Evolutionary conservation across 1,140 invertebrate genomes (phyloP).

Genomic region (Mizuhopecten yessoensis): DNA sequence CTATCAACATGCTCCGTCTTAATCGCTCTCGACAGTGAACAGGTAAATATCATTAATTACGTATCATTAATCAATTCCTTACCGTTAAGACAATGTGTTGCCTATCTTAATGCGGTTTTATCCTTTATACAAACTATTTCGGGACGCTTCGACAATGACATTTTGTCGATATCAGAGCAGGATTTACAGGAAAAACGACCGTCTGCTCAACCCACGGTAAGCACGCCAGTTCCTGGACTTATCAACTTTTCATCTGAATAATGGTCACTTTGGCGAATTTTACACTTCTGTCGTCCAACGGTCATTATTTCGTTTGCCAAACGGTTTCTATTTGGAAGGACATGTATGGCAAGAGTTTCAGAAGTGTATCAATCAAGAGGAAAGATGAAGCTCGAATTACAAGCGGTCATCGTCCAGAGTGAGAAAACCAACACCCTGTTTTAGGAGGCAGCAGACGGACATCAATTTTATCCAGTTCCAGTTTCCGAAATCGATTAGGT

Average conservation of each 20-base stretch:
- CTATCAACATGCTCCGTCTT: no score
- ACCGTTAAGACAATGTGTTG: no score
- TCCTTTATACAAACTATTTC: no score
- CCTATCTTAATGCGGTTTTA: no score
- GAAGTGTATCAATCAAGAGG: conserved; percentile 4
- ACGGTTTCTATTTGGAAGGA: conserved; percentile 15
- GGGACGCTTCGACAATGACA: neutral
- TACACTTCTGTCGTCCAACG: conserved; percentile 7
- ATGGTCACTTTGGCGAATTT: neutral
- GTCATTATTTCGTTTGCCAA: conserved; percentile 18
- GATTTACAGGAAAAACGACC: neutral
- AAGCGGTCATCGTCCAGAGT: neutral
- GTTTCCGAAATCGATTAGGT: conserved; percentile 21
- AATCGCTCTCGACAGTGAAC: no score
- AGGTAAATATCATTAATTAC: no score
- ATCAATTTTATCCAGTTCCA: conserved; percentile 28
- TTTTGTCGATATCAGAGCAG: neutral
- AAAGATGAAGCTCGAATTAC: neutral
- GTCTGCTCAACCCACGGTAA: neutral
- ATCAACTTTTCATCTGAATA: neutral
- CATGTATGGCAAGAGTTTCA: neutral
- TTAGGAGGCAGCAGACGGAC: neutral
- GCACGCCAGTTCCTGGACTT: neutral
- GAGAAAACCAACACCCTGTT: neutral
- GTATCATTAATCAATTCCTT: no score